phyloP scores from a whole-genome alignment of 2,113 vertebrate genomes.

The Calonectris borealis region DNA sequence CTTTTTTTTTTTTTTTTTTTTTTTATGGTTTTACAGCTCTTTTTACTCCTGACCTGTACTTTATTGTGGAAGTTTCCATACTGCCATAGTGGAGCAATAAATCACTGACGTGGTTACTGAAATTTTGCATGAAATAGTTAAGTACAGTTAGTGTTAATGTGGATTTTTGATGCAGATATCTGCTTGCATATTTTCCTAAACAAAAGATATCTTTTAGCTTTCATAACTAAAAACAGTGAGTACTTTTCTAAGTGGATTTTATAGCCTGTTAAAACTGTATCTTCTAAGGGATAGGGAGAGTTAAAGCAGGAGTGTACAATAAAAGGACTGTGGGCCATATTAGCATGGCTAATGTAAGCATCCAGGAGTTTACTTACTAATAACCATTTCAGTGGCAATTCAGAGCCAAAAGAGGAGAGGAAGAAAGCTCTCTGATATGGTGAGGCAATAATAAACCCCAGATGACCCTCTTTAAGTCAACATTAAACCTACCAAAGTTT shows the following conservation, averaged over 20 bases:
- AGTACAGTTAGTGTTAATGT: not conserved
- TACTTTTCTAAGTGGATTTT: constrained; percentile 37
- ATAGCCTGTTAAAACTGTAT: constrained; percentile 12
- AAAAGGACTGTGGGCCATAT: constrained; percentile 27
- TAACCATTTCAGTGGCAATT: constrained; percentile 40
- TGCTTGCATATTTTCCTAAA: not conserved
- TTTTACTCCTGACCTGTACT: constrained; percentile 52
- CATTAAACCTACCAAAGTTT: not conserved
- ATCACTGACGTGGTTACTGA: not conserved
- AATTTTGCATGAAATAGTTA: constrained; percentile 18
- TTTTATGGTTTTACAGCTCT: constrained; percentile 73
- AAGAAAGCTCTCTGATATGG: not conserved
- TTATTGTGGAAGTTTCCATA: constrained; percentile 53
- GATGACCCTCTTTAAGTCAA: constrained; percentile 27
- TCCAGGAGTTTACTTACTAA: constrained; percentile 57
- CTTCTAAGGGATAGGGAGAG: constrained; percentile 25
- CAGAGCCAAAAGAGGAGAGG: not conserved
- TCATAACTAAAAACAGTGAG: not conserved
- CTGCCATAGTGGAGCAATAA: constrained; percentile 18
- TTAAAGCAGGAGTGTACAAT: constrained; percentile 49
- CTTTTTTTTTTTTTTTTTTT: constrained; percentile 6
- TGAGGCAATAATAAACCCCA: constrained; percentile 17
- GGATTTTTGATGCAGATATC: not conserved
- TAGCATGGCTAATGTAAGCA: constrained; percentile 50
- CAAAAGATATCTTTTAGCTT: not conserved